These are phyloP conservation scores for Delia radicum DNA, from an alignment of 1,140 invertebrate species.

Conservation along the genomic window DNA sequence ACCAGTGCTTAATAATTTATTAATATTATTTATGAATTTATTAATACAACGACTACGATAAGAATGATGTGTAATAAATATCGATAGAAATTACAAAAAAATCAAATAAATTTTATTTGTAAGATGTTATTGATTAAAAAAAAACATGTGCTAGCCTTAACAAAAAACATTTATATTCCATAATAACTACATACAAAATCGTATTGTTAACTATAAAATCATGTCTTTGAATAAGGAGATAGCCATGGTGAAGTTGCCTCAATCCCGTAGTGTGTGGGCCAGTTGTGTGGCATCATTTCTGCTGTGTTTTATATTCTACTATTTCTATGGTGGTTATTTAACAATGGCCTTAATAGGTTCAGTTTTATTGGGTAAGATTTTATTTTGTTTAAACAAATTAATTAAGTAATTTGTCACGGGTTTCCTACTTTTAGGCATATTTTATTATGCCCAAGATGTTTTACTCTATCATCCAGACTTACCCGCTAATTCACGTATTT, in stretches of 20 bases:
- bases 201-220: neutral
- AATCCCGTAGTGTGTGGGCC: conserved; percentile 44
- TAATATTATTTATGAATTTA: neutral
- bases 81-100: neutral
- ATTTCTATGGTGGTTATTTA: conserved; percentile 75
- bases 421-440: conserved; percentile 64
- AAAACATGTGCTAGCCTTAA: neutral
- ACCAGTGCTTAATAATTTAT: no score
- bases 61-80: neutral
- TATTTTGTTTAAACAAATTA: neutral
- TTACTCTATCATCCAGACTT: conserved; percentile 87
- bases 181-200: neutral
- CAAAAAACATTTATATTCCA: neutral
- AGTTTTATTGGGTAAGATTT: conserved; percentile 66
- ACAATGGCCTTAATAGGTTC: conserved; percentile 70
- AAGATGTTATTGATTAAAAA: neutral
- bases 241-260: conserved; percentile 34
- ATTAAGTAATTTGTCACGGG: neutral
- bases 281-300: conserved; percentile 39
- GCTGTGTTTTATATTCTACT: conserved; percentile 69
- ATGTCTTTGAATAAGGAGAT: conserved; percentile 8
- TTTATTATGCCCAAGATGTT: conserved; percentile 84
- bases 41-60: neutral
- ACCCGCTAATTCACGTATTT: conserved; percentile 81
- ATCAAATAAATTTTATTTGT: neutral